A percentile compares a stretch with the other conserved stretches of the same genome.
These are phyloP conservation scores for Microtus agrestis DNA, from an alignment of 2,797 vertebrate species.

Conservation along the genomic window DNA sequence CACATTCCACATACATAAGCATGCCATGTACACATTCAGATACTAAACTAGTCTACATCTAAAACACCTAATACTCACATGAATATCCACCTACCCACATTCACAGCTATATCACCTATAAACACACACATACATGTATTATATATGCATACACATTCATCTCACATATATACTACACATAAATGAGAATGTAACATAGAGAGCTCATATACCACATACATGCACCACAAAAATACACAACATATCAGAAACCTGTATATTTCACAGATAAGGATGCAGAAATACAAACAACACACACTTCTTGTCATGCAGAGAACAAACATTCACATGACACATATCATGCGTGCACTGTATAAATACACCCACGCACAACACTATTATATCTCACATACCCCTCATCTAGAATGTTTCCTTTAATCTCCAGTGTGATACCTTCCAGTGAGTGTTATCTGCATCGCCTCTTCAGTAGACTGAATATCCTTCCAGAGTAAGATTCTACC, in stretches of 20 bases:
- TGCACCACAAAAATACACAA: neutral
- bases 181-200: neutral
- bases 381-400: neutral
- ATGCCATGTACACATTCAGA: neutral
- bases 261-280: neutral
- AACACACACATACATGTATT: neutral
- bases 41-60: neutral
- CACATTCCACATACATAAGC: neutral
- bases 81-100: neutral
- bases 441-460: neutral
- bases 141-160: neutral
- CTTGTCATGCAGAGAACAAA: neutral
- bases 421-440: neutral
- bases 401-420: neutral
- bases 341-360: neutral
- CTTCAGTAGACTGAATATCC: neutral
- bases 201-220: neutral
- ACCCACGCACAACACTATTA: neutral
- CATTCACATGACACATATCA: neutral
- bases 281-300: neutral
- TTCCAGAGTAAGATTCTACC: neutral
- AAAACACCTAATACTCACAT: neutral
- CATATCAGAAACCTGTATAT: neutral
- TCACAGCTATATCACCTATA: neutral
- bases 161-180: neutral